phyloP scores from a whole-genome alignment of 2,797 vertebrate genomes.

The Phylloscopus collybita region DNA sequence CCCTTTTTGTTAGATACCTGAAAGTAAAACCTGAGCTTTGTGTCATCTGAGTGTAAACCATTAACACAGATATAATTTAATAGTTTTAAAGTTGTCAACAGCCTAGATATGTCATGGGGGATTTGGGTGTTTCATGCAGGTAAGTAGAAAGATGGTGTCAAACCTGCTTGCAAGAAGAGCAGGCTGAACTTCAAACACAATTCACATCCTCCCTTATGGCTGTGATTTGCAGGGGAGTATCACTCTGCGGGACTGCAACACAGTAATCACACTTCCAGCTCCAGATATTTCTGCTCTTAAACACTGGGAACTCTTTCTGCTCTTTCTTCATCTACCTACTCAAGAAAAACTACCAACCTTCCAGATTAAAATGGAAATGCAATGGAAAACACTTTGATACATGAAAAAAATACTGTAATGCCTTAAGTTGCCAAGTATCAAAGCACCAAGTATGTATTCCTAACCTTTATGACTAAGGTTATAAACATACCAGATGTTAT shows the following conservation, averaged over 20 bases:
- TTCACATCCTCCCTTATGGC: not conserved
- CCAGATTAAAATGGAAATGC: not conserved
- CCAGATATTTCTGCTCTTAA: not conserved
- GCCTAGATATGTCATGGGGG: not conserved
- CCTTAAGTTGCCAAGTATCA: not conserved
- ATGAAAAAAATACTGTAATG: not conserved
- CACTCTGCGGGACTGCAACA: not conserved
- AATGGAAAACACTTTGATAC: not conserved
- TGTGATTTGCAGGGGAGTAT: not conserved
- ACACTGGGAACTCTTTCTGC: not conserved
- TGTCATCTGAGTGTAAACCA: not conserved
- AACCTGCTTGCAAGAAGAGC: not conserved
- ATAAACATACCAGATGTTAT: not conserved
- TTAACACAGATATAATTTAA: not conserved
- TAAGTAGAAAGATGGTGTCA: not conserved
- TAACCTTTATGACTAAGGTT: not conserved
- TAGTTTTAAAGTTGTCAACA: not conserved
- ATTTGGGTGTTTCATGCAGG: not conserved
- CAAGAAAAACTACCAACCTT: not conserved
- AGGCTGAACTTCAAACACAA: not conserved
- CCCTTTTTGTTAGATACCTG: not conserved
- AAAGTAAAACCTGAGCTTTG: not conserved
- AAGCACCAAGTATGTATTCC: not conserved
- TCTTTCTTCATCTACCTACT: not conserved
- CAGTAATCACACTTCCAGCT: not conserved